Percentiles rank a stretch among this genome's conserved stretches.
Evolutionary conservation across 2,888 invertebrate species (phyloP).

Genomic region (Eremobia ochroleuca): DNA sequence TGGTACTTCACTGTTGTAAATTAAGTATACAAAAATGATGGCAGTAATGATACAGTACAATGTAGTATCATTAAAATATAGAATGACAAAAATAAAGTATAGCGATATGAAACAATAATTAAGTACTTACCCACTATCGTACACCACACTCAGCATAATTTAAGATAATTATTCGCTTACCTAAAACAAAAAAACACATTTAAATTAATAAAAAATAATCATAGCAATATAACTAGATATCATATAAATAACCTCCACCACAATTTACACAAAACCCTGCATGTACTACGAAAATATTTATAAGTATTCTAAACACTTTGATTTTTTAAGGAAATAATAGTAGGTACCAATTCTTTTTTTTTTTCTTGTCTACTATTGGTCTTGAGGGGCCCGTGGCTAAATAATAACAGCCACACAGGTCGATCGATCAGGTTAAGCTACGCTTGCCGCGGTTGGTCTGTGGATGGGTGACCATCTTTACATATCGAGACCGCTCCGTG

Average conservation of each 20-base stretch:
- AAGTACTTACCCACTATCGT: conserved; percentile 26
- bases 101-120: not conserved
- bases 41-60: too few relatives aligned
- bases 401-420: too few relatives aligned
- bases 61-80: too few relatives aligned
- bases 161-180: conserved; percentile 62
- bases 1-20: not conserved
- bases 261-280: not conserved
- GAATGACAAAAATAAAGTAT: not conserved
- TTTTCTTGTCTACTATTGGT: not conserved
- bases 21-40: too few relatives aligned
- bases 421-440: too few relatives aligned
- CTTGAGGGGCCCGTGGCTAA: too few relatives aligned
- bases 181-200: conserved; percentile 63
- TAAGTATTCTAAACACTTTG: not conserved
- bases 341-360: not conserved
- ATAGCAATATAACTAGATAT: not conserved
- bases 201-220: not conserved
- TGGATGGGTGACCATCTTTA: too few relatives aligned
- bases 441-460: too few relatives aligned
- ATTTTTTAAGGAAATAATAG: not conserved
- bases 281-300: conserved; percentile 18
- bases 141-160: not conserved
- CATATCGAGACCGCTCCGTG: too few relatives aligned
- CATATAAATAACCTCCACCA: not conserved